Percentiles rank a stretch among this genome's conserved stretches.
phyloP scores from a whole-genome alignment of 1,140 invertebrate species.

The Heterodera schachtii region DNA sequence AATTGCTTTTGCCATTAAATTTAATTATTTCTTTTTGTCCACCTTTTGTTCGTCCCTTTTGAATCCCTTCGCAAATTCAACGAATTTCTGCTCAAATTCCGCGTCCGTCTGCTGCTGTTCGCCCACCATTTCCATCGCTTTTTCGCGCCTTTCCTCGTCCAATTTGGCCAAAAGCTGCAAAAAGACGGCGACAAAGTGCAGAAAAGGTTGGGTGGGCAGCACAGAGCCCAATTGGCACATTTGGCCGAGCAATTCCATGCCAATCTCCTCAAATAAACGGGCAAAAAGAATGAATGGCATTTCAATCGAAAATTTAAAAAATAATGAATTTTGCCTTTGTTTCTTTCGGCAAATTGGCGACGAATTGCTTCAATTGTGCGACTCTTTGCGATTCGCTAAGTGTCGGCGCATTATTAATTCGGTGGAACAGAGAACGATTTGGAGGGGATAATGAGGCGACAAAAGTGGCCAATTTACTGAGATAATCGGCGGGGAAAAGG shows the following conservation, averaged over 20 bases:
- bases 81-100: not conserved
- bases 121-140: not conserved
- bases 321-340: not conserved
- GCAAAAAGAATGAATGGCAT: not conserved
- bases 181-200: conserved; percentile 1
- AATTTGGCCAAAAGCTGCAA: not conserved
- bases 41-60: not conserved
- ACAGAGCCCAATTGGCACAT: conserved; percentile 1
- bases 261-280: not conserved
- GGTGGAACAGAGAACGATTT: not conserved
- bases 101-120: not conserved
- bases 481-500: not conserved
- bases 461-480: not conserved
- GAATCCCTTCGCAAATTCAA: not conserved
- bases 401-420: not conserved
- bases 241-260: not conserved
- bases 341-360: not conserved
- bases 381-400: conserved; percentile 7
- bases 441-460: not conserved
- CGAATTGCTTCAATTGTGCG: not conserved
- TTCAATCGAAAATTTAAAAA: not conserved
- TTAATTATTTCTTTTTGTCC: not conserved
- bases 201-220: not conserved
- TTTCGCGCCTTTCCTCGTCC: conserved; percentile 1
- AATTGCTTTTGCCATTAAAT: not conserved